A percentile compares a stretch with the other conserved stretches of the same genome.
Evolutionary conservation across 2,888 invertebrate species (phyloP).

Genomic region (Erannis defoliaria): DNA sequence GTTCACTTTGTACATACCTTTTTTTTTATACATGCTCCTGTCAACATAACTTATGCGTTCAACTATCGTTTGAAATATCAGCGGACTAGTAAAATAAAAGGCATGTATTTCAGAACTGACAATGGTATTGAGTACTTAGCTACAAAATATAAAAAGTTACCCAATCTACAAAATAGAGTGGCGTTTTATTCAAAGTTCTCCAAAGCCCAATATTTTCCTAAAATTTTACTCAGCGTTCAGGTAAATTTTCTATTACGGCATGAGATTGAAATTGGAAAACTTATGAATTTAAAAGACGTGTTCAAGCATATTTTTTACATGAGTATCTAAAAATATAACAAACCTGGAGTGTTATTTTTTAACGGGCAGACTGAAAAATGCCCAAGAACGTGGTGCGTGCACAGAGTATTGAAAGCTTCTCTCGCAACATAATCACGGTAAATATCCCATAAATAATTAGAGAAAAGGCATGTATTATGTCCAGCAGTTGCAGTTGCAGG

Average conservation of each 20-base stretch:
- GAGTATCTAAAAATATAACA: constrained; percentile 4
- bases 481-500: no score
- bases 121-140: neutral
- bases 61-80: no score
- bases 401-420: no score
- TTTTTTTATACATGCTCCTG: no score
- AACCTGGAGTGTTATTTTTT: neutral
- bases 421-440: no score
- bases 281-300: constrained; percentile 24
- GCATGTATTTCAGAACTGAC: neutral
- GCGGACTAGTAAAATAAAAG: neutral
- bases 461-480: no score
- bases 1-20: no score
- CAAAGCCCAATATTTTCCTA: neutral
- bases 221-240: constrained; percentile 12
- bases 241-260: constrained; percentile 24
- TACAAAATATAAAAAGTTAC: no score
- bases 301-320: constrained; percentile 2
- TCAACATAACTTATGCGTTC: no score
- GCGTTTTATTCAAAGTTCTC: neutral
- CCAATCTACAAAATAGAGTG: neutral
- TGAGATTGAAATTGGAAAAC: constrained; percentile 29
- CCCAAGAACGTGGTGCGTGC: no score
- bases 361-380: no score
- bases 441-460: no score